phyloP scores from a whole-genome alignment of 2,113 vertebrate genomes.

The Physeter macrocephalus region DNA sequence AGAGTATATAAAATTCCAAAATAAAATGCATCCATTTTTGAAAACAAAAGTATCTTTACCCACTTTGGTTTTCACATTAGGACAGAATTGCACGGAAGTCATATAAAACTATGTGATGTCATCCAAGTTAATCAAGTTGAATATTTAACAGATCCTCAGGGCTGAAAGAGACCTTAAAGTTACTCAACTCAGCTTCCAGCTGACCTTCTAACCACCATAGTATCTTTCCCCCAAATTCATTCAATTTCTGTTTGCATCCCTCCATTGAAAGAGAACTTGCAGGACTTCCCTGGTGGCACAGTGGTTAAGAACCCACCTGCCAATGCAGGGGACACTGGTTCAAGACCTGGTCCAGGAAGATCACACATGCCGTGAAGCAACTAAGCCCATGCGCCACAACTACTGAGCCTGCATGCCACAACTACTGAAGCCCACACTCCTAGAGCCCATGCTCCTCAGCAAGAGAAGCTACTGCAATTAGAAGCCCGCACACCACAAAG shows the following conservation, averaged over 20 bases:
- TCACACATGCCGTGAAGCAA: too few species aligned
- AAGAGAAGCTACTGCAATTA: too few species aligned
- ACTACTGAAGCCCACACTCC: too few species aligned
- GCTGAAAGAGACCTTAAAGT: neutral
- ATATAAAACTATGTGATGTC: neutral
- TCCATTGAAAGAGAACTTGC: neutral
- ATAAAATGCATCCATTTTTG: neutral
- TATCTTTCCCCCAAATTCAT: neutral
- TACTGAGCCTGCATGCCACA: too few species aligned
- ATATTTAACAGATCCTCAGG: neutral
- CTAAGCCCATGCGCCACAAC: too few species aligned
- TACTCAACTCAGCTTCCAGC: neutral
- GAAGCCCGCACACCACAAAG: too few species aligned
- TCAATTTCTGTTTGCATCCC: neutral
- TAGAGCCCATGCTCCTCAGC: too few species aligned
- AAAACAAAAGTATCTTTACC: neutral
- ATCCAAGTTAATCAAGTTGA: neutral
- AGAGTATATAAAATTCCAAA: slow-evolving; percentile 19
- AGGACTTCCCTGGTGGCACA: too few species aligned
- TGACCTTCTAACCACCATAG: neutral
- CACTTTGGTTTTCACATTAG: neutral
- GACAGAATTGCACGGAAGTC: neutral
- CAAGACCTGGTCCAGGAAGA: too few species aligned
- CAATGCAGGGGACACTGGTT: too few species aligned
- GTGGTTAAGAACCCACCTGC: too few species aligned